phyloP scores from a whole-genome alignment of 2,888 invertebrate species.

The Dione vanillae region DNA sequence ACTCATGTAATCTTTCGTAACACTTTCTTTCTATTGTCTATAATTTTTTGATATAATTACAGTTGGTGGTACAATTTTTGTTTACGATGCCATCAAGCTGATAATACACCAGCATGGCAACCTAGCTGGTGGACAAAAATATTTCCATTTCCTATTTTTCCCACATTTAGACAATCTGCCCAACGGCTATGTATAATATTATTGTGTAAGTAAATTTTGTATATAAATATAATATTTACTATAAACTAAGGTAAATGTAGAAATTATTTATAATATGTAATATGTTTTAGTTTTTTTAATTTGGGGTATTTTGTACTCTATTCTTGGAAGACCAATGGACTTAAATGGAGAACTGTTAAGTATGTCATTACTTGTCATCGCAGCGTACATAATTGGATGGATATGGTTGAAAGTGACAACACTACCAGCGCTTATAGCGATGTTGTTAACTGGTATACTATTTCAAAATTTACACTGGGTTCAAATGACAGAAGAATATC shows the following conservation, averaged over 20 bases:
- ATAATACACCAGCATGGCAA: constrained; percentile 85
- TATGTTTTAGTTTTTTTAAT: constrained; percentile 80
- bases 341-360: constrained; percentile 87
- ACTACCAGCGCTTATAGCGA: constrained; percentile 90
- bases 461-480: constrained; percentile 87
- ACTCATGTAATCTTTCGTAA: background rate
- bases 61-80: constrained; percentile 88
- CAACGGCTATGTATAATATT: constrained; percentile 70
- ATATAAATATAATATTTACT: too few species aligned
- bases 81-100: constrained; percentile 86
- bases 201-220: constrained; percentile 67
- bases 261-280: background rate
- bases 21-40: too few species aligned
- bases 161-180: constrained; percentile 85
- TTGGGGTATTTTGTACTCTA: constrained; percentile 88
- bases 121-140: constrained; percentile 87
- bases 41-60: constrained; percentile 26
- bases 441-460: constrained; percentile 89
- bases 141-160: constrained; percentile 89
- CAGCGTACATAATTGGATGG: constrained; percentile 90
- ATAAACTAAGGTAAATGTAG: background rate
- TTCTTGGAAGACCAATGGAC: constrained; percentile 86
- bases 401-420: constrained; percentile 86
- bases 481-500: constrained; percentile 85
- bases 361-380: constrained; percentile 86